These are phyloP conservation scores for Drosophila mauritiana DNA, from an alignment of 1,140 invertebrate genomes.

Conservation along the genomic window DNA sequence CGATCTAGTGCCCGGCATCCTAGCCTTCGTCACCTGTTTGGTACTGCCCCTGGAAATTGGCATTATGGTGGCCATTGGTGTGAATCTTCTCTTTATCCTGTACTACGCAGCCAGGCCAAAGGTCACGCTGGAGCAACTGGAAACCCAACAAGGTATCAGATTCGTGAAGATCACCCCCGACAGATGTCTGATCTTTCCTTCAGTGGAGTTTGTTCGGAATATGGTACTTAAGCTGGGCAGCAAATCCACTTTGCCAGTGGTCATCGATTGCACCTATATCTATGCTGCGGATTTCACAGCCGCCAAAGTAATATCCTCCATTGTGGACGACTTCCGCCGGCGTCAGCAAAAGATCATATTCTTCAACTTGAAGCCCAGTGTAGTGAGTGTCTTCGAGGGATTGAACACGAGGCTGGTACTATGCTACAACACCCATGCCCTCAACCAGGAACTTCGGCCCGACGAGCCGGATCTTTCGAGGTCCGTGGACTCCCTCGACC, in stretches of 20 bases:
- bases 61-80: conserved; percentile 93
- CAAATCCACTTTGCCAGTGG: conserved; percentile 89
- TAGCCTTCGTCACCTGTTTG: conserved; percentile 93
- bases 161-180: conserved; percentile 93
- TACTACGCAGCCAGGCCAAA: conserved; percentile 96
- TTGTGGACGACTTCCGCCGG: conserved; percentile 90
- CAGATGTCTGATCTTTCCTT: conserved; percentile 94
- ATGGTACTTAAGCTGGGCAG: conserved; percentile 91
- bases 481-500: conserved; percentile 65
- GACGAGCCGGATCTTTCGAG: conserved; percentile 23
- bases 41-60: conserved; percentile 94
- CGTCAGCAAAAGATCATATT: conserved; percentile 91
- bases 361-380: conserved; percentile 92
- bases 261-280: conserved; percentile 94
- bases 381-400: conserved; percentile 92
- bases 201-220: conserved; percentile 93
- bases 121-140: conserved; percentile 90
- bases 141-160: conserved; percentile 88
- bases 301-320: conserved; percentile 89
- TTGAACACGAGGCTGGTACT: conserved; percentile 89
- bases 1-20: conserved; percentile 93
- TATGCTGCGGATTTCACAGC: conserved; percentile 93
- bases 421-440: conserved; percentile 89
- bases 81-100: conserved; percentile 94
- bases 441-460: conserved; percentile 88